Base-by-base conservation (phyloP, 30 jellyfish, hydroid and myxozoan species). In the Hydractinia symbiolongicarpus region DNA sequence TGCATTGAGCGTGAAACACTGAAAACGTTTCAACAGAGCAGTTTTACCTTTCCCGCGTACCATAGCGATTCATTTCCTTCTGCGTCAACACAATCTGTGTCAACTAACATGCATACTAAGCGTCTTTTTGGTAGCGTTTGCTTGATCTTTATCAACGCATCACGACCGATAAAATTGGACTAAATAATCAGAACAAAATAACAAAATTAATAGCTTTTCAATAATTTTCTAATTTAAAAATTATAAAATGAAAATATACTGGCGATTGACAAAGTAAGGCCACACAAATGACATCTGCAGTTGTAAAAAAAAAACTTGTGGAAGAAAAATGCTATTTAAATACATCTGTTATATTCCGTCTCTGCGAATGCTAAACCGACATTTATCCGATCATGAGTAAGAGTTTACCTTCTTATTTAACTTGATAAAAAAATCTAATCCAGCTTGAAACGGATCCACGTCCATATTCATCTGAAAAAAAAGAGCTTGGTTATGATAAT, bases 61-160 rank as follows among this genome's bases (percentile, higher is more conserved):
- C 99, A 94, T 53, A 94, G 88, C 11, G 96, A 72, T 50, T 94
- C 96, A 66, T 94, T 88, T 70, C 99, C 99, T 88, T 94, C 99
- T 7, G 99, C 96, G 72, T 94, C 99, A 11, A 94, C 74, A 55
- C 85, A 82, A 51, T 94, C 99, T 9, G 99, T 88, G 57, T 94
- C 96, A 54, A 94, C 68, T 30, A 86, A 84, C 77, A 94, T 64
- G 70, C 96, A 88, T 44, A 94, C 99, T 66, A 94, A 66, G n/a
- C 87, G 91, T 72, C 78, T 88, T n/a, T 64, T 55, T 67, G 76
- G 86, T 54, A 94, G n/a, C 49, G 82, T 68, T 53, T 61, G 70
- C 66, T 79, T 66, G 57, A 70, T 83, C 82, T 85, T 68, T 14
- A 94, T 53, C 84, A 94, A 79, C 5, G 96, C 99, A n/a, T 88